Percentiles rank a stretch among this genome's conserved stretches.
phyloP scores from a whole-genome alignment of 2,113 vertebrate species.

The Gadus macrocephalus region DNA sequence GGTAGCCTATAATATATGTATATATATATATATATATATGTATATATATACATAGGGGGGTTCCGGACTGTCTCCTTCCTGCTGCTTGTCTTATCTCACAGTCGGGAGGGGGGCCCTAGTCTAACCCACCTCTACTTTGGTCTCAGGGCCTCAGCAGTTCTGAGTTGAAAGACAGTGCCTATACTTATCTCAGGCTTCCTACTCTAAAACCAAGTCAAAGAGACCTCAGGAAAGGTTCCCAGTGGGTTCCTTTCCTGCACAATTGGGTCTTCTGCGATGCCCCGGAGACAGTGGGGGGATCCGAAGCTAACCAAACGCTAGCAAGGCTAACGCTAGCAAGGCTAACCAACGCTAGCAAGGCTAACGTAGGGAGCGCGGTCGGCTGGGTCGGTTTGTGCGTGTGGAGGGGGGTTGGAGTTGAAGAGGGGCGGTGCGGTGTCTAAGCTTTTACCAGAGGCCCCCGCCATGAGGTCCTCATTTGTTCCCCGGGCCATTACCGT shows the following conservation, averaged over 20 bases:
- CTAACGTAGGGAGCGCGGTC: no score
- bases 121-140: conserved; percentile 36
- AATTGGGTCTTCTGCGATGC: no score
- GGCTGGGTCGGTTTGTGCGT: not conserved
- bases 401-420: not conserved
- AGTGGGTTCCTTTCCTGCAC: no score
- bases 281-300: no score
- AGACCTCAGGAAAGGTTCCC: no score
- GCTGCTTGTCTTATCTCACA: conserved; percentile 60
- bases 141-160: conserved; percentile 20
- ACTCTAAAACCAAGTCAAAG: no score
- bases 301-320: no score
- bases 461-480: conserved; percentile 69
- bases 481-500: conserved; percentile 67
- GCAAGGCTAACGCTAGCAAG: no score
- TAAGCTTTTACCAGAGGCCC: conserved; percentile 53
- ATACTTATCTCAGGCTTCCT: not conserved
- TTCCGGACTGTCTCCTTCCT: conserved; percentile 63
- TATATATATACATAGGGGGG: conserved; percentile 3
- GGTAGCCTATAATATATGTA: conserved; percentile 20
- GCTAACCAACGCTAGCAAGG: no score
- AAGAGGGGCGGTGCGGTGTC: not conserved
- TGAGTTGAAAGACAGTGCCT: conserved; percentile 13
- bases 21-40: no score
- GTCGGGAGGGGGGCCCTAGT: conserved; percentile 32